Base-by-base conservation (phyloP, 1,140 invertebrate genomes). In the Cotesia typhae region DNA sequence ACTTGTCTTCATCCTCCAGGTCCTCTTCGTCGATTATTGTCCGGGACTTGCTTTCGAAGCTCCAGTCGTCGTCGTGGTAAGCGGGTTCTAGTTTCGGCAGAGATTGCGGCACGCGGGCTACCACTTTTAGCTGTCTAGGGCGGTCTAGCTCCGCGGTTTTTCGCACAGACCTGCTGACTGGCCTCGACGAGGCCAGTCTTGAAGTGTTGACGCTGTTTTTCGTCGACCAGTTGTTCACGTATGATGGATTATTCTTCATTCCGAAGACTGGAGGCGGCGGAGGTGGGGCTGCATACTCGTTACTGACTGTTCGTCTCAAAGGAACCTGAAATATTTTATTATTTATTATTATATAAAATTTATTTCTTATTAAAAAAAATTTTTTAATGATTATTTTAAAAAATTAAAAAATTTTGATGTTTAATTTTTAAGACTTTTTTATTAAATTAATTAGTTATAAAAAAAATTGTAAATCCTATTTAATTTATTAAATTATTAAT, bases 201-300 rank as follows among this genome's bases (percentile, higher is more conserved):
- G 28, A 28, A 28, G 28, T 28, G 1, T 28, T 28, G 0, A 28
- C 28, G 28, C 28, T 28, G 28, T 28, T 20, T 64, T 74, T 67
- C 4, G 59, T 74, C 10, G 70, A 37, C 67, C 67, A 70, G 51
- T 55, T 70, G 41, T 64, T 53, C 10, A 17, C 47, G 20, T 36
- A 36, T 55, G 81, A 69, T 20, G 80, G 37, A 17, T 81, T 77
- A 57, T 82, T 82, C 71, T 59, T 59, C 9, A 84, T 81, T 74
- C 76, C 82, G 63, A 87, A 87, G 64, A 86, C 77, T 73, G 86
- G 85, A 51, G 84, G 86, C 36, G 84, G 85, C 17, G 85, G 84
- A 14, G 84, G 84, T 35, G 80, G 79, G 60, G 80, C 77, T 14
- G 83, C 84, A 71, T 87, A 87, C 28, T 88, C 84, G 65, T 87